Percentiles rank a stretch among this genome's conserved stretches.
These are phyloP conservation scores for Brachyrhaphis roseni DNA, from an alignment of 2,797 vertebrate genomes.

Conservation along the genomic window DNA sequence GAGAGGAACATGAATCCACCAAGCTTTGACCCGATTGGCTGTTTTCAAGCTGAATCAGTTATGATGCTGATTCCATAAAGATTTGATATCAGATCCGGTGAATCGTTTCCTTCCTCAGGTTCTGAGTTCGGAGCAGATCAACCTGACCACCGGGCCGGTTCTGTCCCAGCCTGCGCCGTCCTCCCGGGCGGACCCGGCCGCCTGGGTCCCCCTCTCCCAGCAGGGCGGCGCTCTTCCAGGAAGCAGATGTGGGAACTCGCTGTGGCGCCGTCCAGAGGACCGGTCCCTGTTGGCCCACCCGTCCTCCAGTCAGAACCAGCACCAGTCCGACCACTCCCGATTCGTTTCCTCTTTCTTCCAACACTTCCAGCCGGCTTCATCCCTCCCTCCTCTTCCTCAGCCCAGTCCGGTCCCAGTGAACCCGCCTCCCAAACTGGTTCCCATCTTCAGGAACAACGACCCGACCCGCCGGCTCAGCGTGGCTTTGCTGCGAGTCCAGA, in stretches of 20 bases:
- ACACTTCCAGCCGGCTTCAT: background rate
- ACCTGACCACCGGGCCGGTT: slow-evolving; percentile 42
- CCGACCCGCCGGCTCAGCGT: slow-evolving; percentile 38
- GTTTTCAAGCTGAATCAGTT: no score
- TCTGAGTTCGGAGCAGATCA: slow-evolving; percentile 48
- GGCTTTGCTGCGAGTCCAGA: slow-evolving; percentile 49
- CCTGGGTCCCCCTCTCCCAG: slow-evolving; percentile 17
- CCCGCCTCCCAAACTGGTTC: slow-evolving; percentile 59
- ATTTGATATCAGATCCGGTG: background rate
- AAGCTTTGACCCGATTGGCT: no score
- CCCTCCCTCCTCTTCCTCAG: background rate
- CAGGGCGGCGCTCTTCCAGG: slow-evolving; percentile 35
- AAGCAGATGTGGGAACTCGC: background rate
- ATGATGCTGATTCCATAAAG: no score
- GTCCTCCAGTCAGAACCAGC: background rate
- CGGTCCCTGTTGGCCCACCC: background rate
- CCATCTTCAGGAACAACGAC: slow-evolving; percentile 68
- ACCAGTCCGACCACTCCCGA: background rate
- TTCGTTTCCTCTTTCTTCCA: slow-evolving; percentile 7
- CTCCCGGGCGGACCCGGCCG: slow-evolving; percentile 21
- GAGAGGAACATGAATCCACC: no score
- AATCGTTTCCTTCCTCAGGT: slow-evolving; percentile 53
- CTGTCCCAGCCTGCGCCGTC: slow-evolving; percentile 1
- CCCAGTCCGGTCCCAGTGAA: background rate
- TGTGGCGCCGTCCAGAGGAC: slow-evolving; percentile 15